Evolutionary conservation across 2,113 vertebrate genomes (phyloP).

Genomic region (Chaetops frenatus): DNA sequence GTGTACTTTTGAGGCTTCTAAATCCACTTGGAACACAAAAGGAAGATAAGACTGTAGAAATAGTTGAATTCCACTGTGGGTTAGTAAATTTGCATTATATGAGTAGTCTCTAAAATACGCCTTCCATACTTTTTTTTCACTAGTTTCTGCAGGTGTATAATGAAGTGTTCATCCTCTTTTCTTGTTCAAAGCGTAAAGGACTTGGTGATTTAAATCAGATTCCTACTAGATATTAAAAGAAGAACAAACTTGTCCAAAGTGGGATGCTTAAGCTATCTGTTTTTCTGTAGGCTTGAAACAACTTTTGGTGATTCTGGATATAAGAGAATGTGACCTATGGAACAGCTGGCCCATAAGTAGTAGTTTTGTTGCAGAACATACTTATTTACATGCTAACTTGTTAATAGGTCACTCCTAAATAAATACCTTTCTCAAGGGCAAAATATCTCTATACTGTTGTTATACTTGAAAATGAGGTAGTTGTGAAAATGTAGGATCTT

Average conservation of each 20-base stretch:
- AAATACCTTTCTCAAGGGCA: not conserved
- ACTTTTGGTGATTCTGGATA: not conserved
- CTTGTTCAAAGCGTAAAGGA: not conserved
- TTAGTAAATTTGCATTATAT: not conserved
- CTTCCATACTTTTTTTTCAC: not conserved
- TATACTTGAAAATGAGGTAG: not conserved
- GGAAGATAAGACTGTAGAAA: not conserved
- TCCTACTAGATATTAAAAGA: not conserved
- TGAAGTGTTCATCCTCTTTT: not conserved
- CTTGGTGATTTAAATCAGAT: not conserved
- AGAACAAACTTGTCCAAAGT: not conserved
- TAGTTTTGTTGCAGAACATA: not conserved
- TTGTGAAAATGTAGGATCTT: not conserved
- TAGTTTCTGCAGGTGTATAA: not conserved
- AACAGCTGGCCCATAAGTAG: not conserved
- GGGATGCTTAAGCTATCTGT: not conserved
- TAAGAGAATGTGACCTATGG: rapidly evolving
- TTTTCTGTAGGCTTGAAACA: not conserved
- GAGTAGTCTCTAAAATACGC: not conserved
- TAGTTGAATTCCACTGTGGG: not conserved
- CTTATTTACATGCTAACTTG: not conserved
- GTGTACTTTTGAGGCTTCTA: not conserved
- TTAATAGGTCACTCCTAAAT: not conserved
- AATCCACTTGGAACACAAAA: not conserved
- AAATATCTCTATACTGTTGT: not conserved